Conservation (phyloP, 2,113 vertebrate species). For the Bujurquina vittata region DNA sequence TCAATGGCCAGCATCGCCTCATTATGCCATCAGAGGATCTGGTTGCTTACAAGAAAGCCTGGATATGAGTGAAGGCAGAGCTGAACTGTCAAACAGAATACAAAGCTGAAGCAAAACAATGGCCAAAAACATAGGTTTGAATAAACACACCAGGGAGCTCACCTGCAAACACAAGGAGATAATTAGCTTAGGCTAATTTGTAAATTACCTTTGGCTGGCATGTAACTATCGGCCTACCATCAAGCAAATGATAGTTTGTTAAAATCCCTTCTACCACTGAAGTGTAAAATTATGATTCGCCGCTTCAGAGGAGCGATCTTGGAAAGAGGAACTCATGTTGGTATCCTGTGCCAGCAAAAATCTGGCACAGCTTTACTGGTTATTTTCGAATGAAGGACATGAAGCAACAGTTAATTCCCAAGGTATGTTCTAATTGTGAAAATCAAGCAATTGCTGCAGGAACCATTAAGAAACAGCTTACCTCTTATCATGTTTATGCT, state of each 20-base stretch:
- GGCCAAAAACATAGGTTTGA: slow-evolving; percentile 34
- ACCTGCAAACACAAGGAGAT: slow-evolving; percentile 41
- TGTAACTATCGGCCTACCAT: slow-evolving; percentile 30
- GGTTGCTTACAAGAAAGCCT: slow-evolving; percentile 37
- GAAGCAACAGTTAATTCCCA: slow-evolving; percentile 60
- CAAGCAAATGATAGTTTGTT: slow-evolving; percentile 42
- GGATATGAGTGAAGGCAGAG: background rate
- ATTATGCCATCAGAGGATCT: slow-evolving; percentile 41
- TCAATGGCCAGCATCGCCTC: background rate
- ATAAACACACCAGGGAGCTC: slow-evolving; percentile 37
- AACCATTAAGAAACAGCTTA: slow-evolving; percentile 1
- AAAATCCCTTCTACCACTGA: slow-evolving; percentile 39
- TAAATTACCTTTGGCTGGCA: slow-evolving; percentile 59
- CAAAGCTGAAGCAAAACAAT: slow-evolving; percentile 26
- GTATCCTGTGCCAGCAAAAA: slow-evolving; percentile 42
- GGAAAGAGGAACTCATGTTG: slow-evolving; percentile 44
- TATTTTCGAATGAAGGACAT: slow-evolving; percentile 35
- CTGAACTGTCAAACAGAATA: slow-evolving; percentile 2
- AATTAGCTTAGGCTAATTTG: slow-evolving; percentile 61
- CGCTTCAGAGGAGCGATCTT: slow-evolving; percentile 57
- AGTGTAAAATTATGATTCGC: slow-evolving; percentile 38
- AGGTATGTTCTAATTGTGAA: slow-evolving; percentile 14
- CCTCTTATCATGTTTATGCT: background rate
- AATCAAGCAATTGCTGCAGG: slow-evolving; percentile 10
- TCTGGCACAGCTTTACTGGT: slow-evolving; percentile 48